Evolutionary conservation across 2,888 invertebrate species (phyloP).

Genomic region (Perdita meconis): DNA sequence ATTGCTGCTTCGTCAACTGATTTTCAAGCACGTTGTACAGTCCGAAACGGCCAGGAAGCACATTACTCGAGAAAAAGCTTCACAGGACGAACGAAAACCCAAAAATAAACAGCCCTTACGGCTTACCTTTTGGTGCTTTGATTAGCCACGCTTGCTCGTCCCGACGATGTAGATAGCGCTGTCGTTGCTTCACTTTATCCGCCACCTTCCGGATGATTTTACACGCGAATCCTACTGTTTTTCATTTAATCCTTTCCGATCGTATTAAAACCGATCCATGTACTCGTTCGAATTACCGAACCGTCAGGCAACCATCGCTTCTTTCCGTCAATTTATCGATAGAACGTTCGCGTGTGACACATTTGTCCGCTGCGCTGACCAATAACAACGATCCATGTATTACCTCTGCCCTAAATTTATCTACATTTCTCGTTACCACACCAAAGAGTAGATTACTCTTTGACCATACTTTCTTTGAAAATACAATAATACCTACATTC

Average conservation of each 20-base stretch:
- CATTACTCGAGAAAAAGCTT: conserved; percentile 76
- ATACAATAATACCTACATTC: too few species aligned
- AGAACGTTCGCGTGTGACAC: neutral
- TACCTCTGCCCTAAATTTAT: conserved; percentile 10
- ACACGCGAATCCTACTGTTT: conserved; percentile 16
- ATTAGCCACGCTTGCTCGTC: conserved; percentile 92
- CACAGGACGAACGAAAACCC: conserved; percentile 76
- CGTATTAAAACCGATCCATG: neutral
- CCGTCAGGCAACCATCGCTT: neutral
- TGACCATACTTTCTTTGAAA: too few species aligned
- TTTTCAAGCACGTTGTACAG: conserved; percentile 74
- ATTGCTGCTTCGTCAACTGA: conserved; percentile 79
- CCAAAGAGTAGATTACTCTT: too few species aligned
- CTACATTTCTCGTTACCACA: too few species aligned
- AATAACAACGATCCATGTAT: conserved; percentile 39
- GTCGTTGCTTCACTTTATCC: conserved; percentile 45
- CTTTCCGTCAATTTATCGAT: neutral
- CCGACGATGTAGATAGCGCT: conserved; percentile 73
- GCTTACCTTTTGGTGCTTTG: conserved; percentile 92
- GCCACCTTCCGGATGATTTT: conserved; percentile 66
- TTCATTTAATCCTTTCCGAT: conserved; percentile 9
- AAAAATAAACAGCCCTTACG: conserved; percentile 81
- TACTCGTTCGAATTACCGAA: neutral
- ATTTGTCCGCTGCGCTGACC: conserved; percentile 23
- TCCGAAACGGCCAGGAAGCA: conserved; percentile 73